These are phyloP conservation scores for Rhaphigaster nebulosa DNA, from an alignment of 2,888 invertebrate species.

Conservation along the genomic window DNA sequence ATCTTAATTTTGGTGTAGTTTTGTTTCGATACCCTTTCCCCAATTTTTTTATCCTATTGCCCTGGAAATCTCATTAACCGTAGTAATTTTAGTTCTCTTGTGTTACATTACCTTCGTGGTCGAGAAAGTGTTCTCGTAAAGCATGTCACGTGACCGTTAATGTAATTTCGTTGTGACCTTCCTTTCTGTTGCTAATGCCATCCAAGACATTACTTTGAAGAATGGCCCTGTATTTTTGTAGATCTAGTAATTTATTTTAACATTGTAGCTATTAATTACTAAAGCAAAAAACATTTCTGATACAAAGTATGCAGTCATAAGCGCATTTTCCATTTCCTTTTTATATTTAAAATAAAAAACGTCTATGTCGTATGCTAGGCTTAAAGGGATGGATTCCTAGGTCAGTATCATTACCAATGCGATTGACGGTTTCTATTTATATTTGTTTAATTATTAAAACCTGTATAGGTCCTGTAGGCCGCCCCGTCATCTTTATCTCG, in stretches of 20 bases:
- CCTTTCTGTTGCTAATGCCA: constrained; percentile 17
- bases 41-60: neutral
- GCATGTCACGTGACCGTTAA: constrained; percentile 33
- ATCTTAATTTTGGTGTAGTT: neutral
- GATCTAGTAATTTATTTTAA: neutral
- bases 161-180: constrained; percentile 35
- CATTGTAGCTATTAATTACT: no score
- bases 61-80: constrained; percentile 6
- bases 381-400: no score
- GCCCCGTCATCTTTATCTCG: no score
- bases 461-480: no score
- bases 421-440: no score
- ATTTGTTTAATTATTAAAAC: no score
- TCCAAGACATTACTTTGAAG: neutral
- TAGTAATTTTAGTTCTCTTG: neutral
- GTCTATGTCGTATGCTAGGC: no score
- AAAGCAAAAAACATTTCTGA: no score
- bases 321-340: no score
- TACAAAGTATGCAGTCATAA: no score
- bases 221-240: neutral
- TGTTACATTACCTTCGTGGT: constrained; percentile 18
- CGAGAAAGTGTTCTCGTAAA: constrained; percentile 28
- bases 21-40: neutral
- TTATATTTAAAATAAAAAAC: no score
- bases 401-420: no score